Evolutionary conservation across 2,113 vertebrate genomes (phyloP), one percentile per base, ranked within the genome.

Genomic region (Anolis sagrei): DNA sequence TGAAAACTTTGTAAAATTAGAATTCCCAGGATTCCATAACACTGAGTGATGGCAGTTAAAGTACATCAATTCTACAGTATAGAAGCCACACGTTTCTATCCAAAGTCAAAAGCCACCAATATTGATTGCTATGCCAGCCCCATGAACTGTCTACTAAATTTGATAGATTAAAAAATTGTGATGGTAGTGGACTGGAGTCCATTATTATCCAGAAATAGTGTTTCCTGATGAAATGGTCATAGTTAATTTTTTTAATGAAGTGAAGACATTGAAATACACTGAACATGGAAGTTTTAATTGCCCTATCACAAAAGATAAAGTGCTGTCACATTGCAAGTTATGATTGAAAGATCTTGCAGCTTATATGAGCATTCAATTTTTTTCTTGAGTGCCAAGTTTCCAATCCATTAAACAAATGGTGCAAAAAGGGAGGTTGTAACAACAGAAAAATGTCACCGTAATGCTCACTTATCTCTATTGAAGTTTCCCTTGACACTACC

Each of bases 361-460:
- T 44, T 44, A 44, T 5, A 44, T 44, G 39, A 44, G 39, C 39
- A 84, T 29, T 5, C 48, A 73, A 44, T 9, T 84, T 14, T 72
- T 64, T 76, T 75, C n/a, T 78, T 83, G 44, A 23, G 29, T 86
- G 73, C 18, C 13, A 58, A 84, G 23, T 62, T 51, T 27, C n/a
- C 18, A 9, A 69, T 64, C 21, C 70, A 61, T 73, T 4, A 44
- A 44, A 44, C 39, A 44, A 44, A 44, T 64, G n/a, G 7, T 0
- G 0, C 13, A 87, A 81, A 81, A 66, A 21, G 61, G 39, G 39
- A 87, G 54, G 0, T 79, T 34, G 39, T 64, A 54, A 62, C 77
- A 83, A 79, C 85, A 72, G 27, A 83, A 23, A 54, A 0, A 5
- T 13, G 79, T 79, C 13, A 80, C 74, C 68, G 34, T 21, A 66